A percentile compares a stretch with the other conserved stretches of the same genome.
Evolutionary conservation across 2,888 invertebrate species (phyloP).

Genomic region (Phengaris alcon): DNA sequence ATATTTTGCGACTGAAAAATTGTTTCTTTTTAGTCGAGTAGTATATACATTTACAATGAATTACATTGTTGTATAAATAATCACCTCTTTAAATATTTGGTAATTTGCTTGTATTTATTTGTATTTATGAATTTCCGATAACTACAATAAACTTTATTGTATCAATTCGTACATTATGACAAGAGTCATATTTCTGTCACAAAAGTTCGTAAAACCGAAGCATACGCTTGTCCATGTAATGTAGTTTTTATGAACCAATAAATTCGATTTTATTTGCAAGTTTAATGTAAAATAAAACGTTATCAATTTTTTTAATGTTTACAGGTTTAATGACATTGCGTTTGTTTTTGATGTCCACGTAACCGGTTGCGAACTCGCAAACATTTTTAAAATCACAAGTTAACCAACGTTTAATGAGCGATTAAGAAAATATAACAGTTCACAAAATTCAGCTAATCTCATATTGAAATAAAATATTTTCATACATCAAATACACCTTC

Average conservation of each 20-base stretch:
- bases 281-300: slow-evolving; percentile 22
- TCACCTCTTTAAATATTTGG: neutral
- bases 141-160: neutral
- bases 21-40: neutral
- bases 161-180: neutral
- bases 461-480: no score
- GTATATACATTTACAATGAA: neutral
- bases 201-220: slow-evolving; percentile 17
- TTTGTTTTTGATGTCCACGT: slow-evolving; percentile 15
- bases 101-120: neutral
- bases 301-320: slow-evolving; percentile 4
- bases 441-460: neutral
- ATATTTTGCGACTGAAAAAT: neutral
- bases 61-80: neutral
- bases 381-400: neutral
- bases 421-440: slow-evolving; percentile 8
- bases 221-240: neutral
- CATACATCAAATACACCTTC: no score
- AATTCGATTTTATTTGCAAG: slow-evolving; percentile 17
- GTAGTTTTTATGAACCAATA: slow-evolving; percentile 21
- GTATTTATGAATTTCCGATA: no score
- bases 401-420: slow-evolving; percentile 1
- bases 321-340: slow-evolving; percentile 18
- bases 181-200: slow-evolving; percentile 9
- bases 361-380: slow-evolving; percentile 4